Evolutionary conservation across 1,140 invertebrate species (phyloP), one percentile per base, ranked within the genome.

Genomic region (Platorchestia sp.): DNA sequence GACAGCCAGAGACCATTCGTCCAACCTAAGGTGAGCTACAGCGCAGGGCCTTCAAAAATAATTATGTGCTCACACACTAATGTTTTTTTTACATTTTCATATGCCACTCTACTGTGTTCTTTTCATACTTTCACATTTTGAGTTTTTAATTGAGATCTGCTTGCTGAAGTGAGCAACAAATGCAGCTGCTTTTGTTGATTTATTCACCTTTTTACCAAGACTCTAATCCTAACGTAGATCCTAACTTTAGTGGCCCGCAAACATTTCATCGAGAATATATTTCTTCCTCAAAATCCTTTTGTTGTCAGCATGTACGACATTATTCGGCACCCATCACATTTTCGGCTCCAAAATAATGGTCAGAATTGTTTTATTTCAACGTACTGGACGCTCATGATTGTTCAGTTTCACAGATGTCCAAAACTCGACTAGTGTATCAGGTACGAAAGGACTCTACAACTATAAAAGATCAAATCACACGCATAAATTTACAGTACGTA

Each of bases 1-100:
- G 97, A 97, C 96, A 97, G 96, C 95, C 96, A 96, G 95, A 97
- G 97, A 95, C 96, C 97, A 27, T 97, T 97, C 96, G 96, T 97
- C 36, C 96, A 97, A 95, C 97, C 97, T 0, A 97, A 97, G 91
- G 91, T 93, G 47, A 95, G 96, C 6, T 16, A 42, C 27, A 89
- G 87, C 0, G 41, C 1, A 75, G 27, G 59, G 59, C 36, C 27
- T 36, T 75, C 14, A 75, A 75, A 3, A 27, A 75, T 36, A 75
- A 27, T n/a, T n/a, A n/a, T n/a, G n/a, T 36, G 27, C 14, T 19
- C 14, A 75, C 7, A 22, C 47, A 75, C 59, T 36, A 14, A 3
- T 27, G 36, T 27, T 22, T 75, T 14, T 36, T 27, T 22, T 14
- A 14, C 27, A 75, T 75, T 22, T 36, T 36, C 59, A 75, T 75